phyloP scores from a whole-genome alignment of 2,113 vertebrate genomes.

The Gasterosteus aculeatus region DNA sequence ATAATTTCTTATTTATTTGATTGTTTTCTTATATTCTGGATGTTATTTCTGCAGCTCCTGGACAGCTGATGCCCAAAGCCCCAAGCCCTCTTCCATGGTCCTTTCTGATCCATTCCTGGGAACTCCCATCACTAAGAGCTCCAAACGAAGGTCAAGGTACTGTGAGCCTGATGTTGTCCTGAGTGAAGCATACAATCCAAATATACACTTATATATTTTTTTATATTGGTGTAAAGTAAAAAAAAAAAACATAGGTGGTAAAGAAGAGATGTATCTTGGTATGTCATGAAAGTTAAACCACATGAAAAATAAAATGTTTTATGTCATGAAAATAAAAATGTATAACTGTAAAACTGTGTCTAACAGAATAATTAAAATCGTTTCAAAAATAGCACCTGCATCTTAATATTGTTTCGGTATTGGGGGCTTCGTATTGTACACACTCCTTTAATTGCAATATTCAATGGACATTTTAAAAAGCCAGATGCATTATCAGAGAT shows the following conservation, averaged over 20 bases:
- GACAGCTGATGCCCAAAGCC: conserved; percentile 60
- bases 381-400: not conserved
- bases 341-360: too few relatives aligned
- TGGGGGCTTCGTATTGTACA: not conserved
- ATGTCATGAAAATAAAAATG: too few relatives aligned
- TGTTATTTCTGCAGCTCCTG: conserved; percentile 69
- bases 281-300: too few relatives aligned
- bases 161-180: not conserved
- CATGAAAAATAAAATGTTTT: too few relatives aligned
- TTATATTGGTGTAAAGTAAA: too few relatives aligned
- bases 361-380: not conserved
- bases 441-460: not conserved
- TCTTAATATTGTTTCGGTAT: not conserved
- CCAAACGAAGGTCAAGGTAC: conserved; percentile 89
- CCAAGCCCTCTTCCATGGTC: conserved; percentile 46
- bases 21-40: conserved; percentile 5
- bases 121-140: conserved; percentile 85
- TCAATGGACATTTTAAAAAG: not conserved
- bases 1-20: not conserved
- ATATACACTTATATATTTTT: not conserved
- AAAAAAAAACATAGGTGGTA: too few relatives aligned
- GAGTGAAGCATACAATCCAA: not conserved
- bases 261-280: too few relatives aligned
- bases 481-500: not conserved
- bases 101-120: conserved; percentile 87